These are phyloP conservation scores for Bos javanicus DNA, from an alignment of 2,113 vertebrate genomes.

Conservation along the genomic window DNA sequence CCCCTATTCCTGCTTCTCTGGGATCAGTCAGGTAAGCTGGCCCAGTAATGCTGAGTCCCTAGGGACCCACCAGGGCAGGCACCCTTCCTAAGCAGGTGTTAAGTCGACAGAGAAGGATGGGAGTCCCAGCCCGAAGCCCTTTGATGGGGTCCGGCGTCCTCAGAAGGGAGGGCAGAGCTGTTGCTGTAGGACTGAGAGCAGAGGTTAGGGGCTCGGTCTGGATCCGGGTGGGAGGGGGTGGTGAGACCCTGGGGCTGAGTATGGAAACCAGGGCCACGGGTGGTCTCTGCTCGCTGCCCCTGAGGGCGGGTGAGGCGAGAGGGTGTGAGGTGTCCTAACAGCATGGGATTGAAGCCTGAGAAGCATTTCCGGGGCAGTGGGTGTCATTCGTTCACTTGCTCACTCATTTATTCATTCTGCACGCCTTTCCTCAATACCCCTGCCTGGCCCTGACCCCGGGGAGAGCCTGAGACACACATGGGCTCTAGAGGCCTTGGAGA, in stretches of 20 bases:
- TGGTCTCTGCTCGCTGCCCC: not conserved
- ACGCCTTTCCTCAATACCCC: not conserved
- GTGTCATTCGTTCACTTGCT: too few relatives aligned
- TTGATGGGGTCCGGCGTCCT: fast-evolving
- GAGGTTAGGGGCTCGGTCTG: not conserved
- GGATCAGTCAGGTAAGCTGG: not conserved
- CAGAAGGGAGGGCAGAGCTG: not conserved
- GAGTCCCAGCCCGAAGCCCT: not conserved
- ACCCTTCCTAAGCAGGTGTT: fast-evolving
- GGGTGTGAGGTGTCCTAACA: not conserved
- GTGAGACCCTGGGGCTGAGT: fast-evolving
- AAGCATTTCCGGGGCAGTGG: fast-evolving
- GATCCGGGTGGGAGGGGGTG: fast-evolving
- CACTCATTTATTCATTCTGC: not conserved
- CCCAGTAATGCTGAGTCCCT: not conserved
- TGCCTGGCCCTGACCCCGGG: not conserved
- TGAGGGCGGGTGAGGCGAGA: not conserved
- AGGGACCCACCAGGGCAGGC: not conserved
- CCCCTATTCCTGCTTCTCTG: not conserved
- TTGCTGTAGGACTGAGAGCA: not conserved
- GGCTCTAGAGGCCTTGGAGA: not conserved
- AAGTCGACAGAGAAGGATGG: not conserved
- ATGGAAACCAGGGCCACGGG: fast-evolving
- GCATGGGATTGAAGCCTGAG: fast-evolving
- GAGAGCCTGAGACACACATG: fast-evolving